A percentile compares a stretch with the other conserved stretches of the same genome.
phyloP scores from a whole-genome alignment of 2,888 invertebrate genomes.

The Hofmannophila pseudospretella region DNA sequence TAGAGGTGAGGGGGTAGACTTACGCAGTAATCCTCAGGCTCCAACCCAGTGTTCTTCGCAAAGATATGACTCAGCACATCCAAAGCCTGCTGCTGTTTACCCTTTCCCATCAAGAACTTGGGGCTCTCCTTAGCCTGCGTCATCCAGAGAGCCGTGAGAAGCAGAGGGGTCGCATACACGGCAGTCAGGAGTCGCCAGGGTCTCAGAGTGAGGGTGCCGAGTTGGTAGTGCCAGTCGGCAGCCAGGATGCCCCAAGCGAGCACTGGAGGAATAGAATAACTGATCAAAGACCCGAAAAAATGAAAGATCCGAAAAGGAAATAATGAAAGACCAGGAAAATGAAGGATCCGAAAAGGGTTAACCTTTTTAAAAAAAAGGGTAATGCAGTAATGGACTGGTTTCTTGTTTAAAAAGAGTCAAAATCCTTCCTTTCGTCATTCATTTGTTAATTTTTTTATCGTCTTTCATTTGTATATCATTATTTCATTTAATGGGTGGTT shows the following conservation, averaged over 20 bases:
- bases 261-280: conserved; percentile 56
- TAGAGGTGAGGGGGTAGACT: no score
- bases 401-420: no score
- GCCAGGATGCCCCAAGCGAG: conserved; percentile 84
- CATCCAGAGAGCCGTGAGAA: conserved; percentile 52
- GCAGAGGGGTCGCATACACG: conserved; percentile 79
- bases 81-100: conserved; percentile 78
- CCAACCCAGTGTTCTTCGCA: conserved; percentile 40
- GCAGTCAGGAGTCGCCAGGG: conserved; percentile 87
- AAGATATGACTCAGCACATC: conserved; percentile 47
- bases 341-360: no score
- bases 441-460: no score
- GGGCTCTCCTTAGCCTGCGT: conserved; percentile 84
- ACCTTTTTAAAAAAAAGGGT: no score
- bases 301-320: no score
- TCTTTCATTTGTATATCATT: no score
- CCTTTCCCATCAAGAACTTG: conserved; percentile 83
- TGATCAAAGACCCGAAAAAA: no score
- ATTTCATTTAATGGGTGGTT: no score
- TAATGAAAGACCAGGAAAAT: neutral
- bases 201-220: conserved; percentile 60
- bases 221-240: conserved; percentile 42
- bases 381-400: no score
- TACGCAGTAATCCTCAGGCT: conserved; percentile 43
- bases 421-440: no score